phyloP scores from a whole-genome alignment of 2,113 vertebrate species.

The Myiopsitta monachus region DNA sequence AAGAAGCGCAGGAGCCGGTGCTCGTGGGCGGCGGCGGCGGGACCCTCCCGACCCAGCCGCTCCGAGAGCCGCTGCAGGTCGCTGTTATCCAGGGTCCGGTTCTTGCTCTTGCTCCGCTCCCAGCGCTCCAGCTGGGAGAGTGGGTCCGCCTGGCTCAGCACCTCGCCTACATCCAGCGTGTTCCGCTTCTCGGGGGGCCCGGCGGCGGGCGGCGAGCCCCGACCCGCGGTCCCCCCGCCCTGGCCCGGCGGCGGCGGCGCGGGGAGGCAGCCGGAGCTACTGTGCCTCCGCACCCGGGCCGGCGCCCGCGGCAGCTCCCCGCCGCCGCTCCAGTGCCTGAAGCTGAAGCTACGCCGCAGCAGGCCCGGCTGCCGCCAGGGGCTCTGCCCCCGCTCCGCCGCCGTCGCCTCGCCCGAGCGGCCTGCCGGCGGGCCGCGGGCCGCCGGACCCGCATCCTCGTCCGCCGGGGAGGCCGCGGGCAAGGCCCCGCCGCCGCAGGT shows the following conservation, averaged over 20 bases:
- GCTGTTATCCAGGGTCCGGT: constrained; percentile 92
- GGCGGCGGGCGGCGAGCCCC: background rate
- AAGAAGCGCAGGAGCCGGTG: constrained; percentile 86
- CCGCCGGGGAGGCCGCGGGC: background rate
- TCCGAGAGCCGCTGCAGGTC: constrained; percentile 84
- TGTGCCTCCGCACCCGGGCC: too few relatives aligned
- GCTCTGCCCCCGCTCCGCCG: too few relatives aligned
- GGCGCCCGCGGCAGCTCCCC: too few relatives aligned
- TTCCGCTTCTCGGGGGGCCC: constrained; percentile 73
- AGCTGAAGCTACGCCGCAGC: too few relatives aligned
- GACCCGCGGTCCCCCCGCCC: background rate
- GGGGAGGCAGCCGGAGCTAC: constrained; percentile 45
- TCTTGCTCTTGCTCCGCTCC: constrained; percentile 81
- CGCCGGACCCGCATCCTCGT: background rate
- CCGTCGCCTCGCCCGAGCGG: too few relatives aligned
- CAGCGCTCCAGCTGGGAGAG: constrained; percentile 78
- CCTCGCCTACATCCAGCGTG: constrained; percentile 82
- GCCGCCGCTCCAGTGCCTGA: too few relatives aligned
- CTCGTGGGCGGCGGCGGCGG: constrained; percentile 67
- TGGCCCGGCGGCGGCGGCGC: background rate
- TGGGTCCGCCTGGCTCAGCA: constrained; percentile 80
- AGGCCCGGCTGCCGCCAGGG: too few relatives aligned
- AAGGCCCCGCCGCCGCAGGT: background rate
- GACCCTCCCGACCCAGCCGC: constrained; percentile 68
- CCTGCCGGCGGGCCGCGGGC: too few relatives aligned